phyloP scores from a whole-genome alignment of 2,797 vertebrate genomes.

The Anas bahamensis region DNA sequence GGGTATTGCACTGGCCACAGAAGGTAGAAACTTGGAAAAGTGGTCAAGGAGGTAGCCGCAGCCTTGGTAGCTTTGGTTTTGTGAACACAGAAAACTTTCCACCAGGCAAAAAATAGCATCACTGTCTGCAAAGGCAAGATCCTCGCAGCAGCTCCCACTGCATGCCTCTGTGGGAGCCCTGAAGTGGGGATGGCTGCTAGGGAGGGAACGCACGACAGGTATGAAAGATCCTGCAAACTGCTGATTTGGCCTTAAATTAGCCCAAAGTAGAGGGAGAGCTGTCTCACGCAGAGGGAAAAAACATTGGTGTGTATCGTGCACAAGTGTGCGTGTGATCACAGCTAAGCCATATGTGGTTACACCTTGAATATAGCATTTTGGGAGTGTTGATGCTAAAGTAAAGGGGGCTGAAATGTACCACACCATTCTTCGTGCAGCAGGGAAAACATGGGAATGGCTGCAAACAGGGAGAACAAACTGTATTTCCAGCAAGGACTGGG shows the following conservation, averaged over 20 bases:
- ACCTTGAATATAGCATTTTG: fast-evolving
- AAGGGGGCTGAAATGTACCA: too few relatives aligned
- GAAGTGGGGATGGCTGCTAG: fast-evolving
- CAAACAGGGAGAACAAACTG: neutral
- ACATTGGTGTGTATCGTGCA: fast-evolving
- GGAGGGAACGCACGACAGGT: fast-evolving
- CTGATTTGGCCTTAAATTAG: neutral
- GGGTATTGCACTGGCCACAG: neutral
- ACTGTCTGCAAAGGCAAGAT: neutral
- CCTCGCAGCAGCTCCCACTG: neutral
- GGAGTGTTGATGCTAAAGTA: neutral
- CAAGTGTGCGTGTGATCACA: fast-evolving
- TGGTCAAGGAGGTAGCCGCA: neutral
- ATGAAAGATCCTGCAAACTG: neutral
- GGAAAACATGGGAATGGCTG: neutral
- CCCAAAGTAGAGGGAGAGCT: neutral
- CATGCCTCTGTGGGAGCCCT: fast-evolving
- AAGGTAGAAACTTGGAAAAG: neutral
- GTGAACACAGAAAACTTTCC: neutral
- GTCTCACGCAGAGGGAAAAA: fast-evolving
- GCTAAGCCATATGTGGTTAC: fast-evolving
- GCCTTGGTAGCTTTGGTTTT: neutral
- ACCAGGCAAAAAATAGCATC: neutral
- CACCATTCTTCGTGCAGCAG: neutral
- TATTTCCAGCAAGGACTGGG: neutral